A percentile compares a stretch with the other conserved stretches of the same genome.
Conservation (phyloP, 2,113 vertebrate species). For the Triplophysa siluroides region DNA sequence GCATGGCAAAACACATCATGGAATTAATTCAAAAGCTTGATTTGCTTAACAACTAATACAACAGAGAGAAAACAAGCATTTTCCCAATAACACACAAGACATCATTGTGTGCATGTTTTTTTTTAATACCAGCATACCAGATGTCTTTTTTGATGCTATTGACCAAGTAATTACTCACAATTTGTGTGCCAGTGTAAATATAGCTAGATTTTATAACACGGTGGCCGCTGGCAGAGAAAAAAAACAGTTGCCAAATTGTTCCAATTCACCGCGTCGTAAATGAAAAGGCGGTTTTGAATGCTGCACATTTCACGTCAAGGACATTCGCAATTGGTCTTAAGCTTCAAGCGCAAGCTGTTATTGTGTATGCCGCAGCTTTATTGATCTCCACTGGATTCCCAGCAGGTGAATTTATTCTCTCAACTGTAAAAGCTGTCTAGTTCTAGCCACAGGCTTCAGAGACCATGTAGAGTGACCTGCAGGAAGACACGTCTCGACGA, state of each 20-base stretch:
- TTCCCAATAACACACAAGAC: not conserved
- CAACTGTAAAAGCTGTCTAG: constrained; percentile 38
- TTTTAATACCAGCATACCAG: not conserved
- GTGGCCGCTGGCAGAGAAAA: not conserved
- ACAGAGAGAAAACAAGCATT: constrained; percentile 11
- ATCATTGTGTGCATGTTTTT: not conserved
- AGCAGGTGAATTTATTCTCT: constrained; percentile 40
- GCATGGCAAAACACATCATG: not conserved
- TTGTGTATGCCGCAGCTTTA: constrained; percentile 33
- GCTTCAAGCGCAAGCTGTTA: constrained; percentile 13
- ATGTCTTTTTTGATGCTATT: constrained; percentile 21
- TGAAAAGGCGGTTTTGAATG: constrained; percentile 17
- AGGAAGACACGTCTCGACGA: constrained; percentile 8
- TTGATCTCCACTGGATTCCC: constrained; percentile 36
- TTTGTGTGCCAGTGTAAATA: not conserved
- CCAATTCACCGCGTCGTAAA: constrained; percentile 7
- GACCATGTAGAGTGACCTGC: constrained; percentile 30
- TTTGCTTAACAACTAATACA: constrained; percentile 30
- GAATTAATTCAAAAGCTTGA: constrained; percentile 38
- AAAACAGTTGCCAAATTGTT: not conserved
- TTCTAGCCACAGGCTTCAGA: constrained; percentile 26
- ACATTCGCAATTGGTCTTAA: constrained; percentile 18
- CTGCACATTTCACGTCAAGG: constrained; percentile 16
- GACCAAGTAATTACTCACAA: constrained; percentile 11
- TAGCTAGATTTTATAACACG: not conserved